Base-by-base conservation (phyloP, 2,113 vertebrate species). In the Rynchops niger region DNA sequence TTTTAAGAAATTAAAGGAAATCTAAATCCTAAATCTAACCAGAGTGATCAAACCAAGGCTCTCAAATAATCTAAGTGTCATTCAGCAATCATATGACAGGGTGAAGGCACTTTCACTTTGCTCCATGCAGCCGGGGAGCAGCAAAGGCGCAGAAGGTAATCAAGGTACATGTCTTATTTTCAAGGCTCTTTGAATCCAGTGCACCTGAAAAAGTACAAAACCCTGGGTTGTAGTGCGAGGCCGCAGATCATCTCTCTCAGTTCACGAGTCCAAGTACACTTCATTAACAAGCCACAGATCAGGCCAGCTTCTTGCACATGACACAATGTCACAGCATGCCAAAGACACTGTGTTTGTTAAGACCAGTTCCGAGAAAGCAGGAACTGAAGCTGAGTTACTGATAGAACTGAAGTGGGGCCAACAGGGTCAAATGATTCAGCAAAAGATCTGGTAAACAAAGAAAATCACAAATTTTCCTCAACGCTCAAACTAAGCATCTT, bases 301-400 rank as follows among this genome's bases (percentile, higher is more conserved):
- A 53, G 38, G 59, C 45, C 88, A 95, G 50, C n/a, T 80, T 81
- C 82, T 88, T 62, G 67, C 80, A 53, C 23, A 14, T 16, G 86
- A 88, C 76, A 82, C n/a, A 61, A 12, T 9, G 40, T 36, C 77
- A 74, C 38, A n/a, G 67, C 25, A 55, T 13, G 45, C 67, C 80
- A 96, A 62, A 55, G 59, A 83, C 53, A 8, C 12, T 0, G 1
- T 73, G 77, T 50, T 77, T 81, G 40, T 5, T 61, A 42, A 66
- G 32, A 82, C 13, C 43, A 76, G 56, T 88, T 93, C 88, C 0
- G 0, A 95, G 86, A 95, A 88, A 52, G 72, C 55, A 91, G 65
- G 56, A 96, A 87, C 59, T 50, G 38, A 67, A 82, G 84, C 27
- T 10, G 12, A 90, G 42, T 47, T 86, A 81, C 55, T 91, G 49